Evolutionary conservation across 2,888 invertebrate genomes (phyloP), one percentile per base, ranked within the genome.

Genomic region (Brachypalpus laphriformis): DNA sequence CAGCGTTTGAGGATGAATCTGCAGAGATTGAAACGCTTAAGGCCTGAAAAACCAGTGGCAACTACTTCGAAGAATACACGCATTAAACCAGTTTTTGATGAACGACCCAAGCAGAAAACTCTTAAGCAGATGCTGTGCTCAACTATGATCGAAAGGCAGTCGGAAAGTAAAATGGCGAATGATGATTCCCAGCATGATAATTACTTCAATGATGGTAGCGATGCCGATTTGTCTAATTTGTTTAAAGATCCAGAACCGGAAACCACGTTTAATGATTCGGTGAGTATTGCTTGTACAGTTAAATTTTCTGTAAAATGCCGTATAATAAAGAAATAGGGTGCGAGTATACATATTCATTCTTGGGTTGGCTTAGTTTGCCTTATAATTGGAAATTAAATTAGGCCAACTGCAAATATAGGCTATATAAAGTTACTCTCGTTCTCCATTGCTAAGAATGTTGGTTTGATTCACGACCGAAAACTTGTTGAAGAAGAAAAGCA

Each of bases 91-190:
- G 81, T 87, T n/a, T 90, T 88, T 6, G 88, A 89, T 72, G 87
- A 65, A 1, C 28, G 14, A 3, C 76, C 77, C 0, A 87, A 77
- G 18, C 91, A 91, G 82, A 88, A 75, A 2, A 87, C 85, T 9
- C 89, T 91, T 9, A 89, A 89, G 25, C 88, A 91, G 28, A 90
- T 89, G 89, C 49, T 91, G 0, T 90, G 90, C 37, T 91, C 91
- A 14, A 91, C 91, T 4, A 90, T 90, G 90, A 87, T 89, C 16
- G 72, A 87, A 56, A 63, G 45, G 6, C 14, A 68, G 7, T 42
- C 63, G 0, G 65, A 57, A n/a, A 34, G 31, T 34, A 45, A 70
- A 0, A 2, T 16, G 9, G 71, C 59, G 4, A 80, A 63, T 49
- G 61, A 70, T 9, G 37, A 37, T 2, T 31, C 51, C 2, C 45